Evolutionary conservation across 2,113 vertebrate genomes (phyloP), one percentile per base, ranked within the genome.

Genomic region (Chamaea fasciata): DNA sequence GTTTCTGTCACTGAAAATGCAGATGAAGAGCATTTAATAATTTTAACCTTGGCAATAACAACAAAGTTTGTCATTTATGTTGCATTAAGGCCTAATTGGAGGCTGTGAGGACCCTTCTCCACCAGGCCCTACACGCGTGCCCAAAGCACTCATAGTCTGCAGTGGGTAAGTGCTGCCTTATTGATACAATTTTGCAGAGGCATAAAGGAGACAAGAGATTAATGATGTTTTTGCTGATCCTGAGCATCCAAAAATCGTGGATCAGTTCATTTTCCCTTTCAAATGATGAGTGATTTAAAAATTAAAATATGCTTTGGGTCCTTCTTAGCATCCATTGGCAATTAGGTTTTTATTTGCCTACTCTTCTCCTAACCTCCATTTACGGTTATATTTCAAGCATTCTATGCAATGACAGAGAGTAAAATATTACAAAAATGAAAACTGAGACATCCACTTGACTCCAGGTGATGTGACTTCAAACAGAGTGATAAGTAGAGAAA

Each of bases 381-480:
- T 63, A 35, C 57, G 42, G 74, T 28, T 27, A 15, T 16, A 80
- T 86, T 91, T 82, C 52, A 87, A 75, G 64, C 31, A 49, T 91
- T 95, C 77, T 87, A 37, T 46, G 37, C 67, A 60, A 49, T 6
- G 46, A 56, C 57, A 89, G 44, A 35, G 65, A 87, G 42, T 57
- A 65, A 89, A 91, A 84, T 47, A 67, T 47, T 83, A 33, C 15
- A 65, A 50, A 94, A 84, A 60, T 28, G 62, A 79, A 85, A 87
- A 56, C 28, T 20, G 53, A 89, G 57, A 76, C 62, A 37, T 73
- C 76, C 67, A 39, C 74, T 90, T 89, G 91, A 69, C 77, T 91
- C 46, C 84, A 77, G 81, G 89, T 76, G 83, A 94, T 79, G 69
- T 44, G 62, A 71, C 49, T 89, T 94, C 89, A 93, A 86, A 88